Percentiles rank a stretch among this genome's conserved stretches.
Conservation (phyloP, 2,113 vertebrate genomes). For the Pontoporia blainvillei region DNA sequence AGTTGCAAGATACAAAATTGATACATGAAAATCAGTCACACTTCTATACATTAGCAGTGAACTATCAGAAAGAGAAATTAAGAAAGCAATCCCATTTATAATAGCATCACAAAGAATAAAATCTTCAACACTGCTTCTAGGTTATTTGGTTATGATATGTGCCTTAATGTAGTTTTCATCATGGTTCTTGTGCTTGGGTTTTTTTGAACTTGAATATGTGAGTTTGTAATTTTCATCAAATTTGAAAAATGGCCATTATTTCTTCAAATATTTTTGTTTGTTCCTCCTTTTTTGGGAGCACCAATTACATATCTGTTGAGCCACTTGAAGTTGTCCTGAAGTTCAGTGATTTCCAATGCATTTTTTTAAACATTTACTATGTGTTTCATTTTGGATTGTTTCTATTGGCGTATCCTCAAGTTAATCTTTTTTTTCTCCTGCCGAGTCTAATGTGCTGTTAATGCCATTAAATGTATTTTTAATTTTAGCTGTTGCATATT, state of each 20-base stretch:
- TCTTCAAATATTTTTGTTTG: not conserved
- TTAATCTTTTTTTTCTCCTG: not conserved
- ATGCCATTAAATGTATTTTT: not conserved
- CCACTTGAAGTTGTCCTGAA: not conserved
- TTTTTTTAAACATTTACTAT: not conserved
- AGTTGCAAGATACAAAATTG: no score
- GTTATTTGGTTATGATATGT: not conserved
- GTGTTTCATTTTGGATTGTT: not conserved
- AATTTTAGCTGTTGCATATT: not conserved
- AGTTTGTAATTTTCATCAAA: not conserved
- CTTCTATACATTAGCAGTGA: not conserved
- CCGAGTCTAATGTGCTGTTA: not conserved
- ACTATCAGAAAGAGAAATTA: not conserved
- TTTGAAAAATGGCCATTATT: not conserved
- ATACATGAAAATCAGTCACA: not conserved
- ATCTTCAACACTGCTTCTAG: not conserved
- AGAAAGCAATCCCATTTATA: not conserved
- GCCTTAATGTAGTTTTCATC: not conserved
- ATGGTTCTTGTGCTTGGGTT: not conserved
- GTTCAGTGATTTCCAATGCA: not conserved
- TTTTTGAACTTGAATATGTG: not conserved
- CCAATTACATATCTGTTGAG: not conserved
- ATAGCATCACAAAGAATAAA: not conserved
- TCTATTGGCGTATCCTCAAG: not conserved
- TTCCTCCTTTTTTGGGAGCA: not conserved